Base-by-base conservation (phyloP, 2,888 invertebrate species). In the Diaprepes abbreviatus region DNA sequence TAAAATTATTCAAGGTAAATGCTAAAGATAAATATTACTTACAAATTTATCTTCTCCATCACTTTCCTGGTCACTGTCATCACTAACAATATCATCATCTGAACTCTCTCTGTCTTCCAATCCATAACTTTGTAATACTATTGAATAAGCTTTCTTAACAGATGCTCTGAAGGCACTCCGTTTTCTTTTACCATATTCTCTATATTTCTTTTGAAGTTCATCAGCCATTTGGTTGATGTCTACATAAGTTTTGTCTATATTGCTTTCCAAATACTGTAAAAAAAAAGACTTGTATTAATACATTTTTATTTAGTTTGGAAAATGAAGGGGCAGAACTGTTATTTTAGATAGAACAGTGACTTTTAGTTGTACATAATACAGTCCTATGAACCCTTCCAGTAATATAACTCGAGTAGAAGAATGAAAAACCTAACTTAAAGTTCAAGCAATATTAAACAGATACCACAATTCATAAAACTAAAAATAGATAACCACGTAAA, bases 201-300 rank as follows among this genome's bases (percentile, higher is more conserved):
- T 86, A 79, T 89, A 90, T 76, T 89, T 89, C 77, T 88, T 89
- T 85, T 93, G 92, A 59, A 95, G 87, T 76, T 90, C 89, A 82
- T 92, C 92, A 76, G 94, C 92, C 93, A 95, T 94, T 80, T 91
- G 89, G 80, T 91, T 90, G 66, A 94, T 91, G 87, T 95, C 93
- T 74, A 95, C 89, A 81, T 91, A 93, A 5, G 91, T 91, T 84
- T 92, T 91, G 78, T 93, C 91, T 72, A 91, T 91, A 85, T 94
- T 93, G 77, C 91, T 91, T 74, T 92, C 92, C 78, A 95, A 87
- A 82, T 94, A 94, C 88, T 93, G 77, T 40, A 85, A 84, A 19
- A 19, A 33, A 55, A 40, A 17, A 9, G 9, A 10, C 5, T 24
- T 5, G 24, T n/a, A n/a, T 24, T 24, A 24, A 24, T 24, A 24